Evolutionary conservation across 2,113 vertebrate genomes (phyloP), one percentile per base, ranked within the genome.

Genomic region (Actenoides lindsayi): DNA sequence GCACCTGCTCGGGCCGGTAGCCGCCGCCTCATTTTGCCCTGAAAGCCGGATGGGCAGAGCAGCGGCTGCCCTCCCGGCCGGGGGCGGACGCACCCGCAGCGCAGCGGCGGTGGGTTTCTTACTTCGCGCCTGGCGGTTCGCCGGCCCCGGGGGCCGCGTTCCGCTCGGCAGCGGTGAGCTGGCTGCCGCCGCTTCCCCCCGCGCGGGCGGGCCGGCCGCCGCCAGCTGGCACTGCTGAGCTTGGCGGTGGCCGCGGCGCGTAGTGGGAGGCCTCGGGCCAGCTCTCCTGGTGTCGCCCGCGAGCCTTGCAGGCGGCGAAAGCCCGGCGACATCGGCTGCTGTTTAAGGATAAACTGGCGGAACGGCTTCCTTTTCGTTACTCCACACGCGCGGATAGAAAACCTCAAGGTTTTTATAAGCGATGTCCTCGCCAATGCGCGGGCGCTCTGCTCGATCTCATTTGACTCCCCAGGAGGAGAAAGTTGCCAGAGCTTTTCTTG

Each of bases 211-310:
- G n/a, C n/a, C n/a, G 17, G 3, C 51, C 27, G 24, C 93, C 96
- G 0, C 8, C 16, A 18, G 96, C 68, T 27, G 94, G 94, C 94
- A 10, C 74, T 5, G 56, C 31, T 6, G 2, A 2, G 0, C 17
- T 8, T 1, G 46, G 1, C 21, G 5, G 5, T 2, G 73, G 5
- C 65, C 4, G 31, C 1, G 31, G 27, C 63, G 0, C 13, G 0
- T 9, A 9, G 3, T 44, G 11, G 77, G 23, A 6, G 14, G 2
- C 31, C 10, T 23, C 24, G 1, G 27, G 0, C 13, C 1, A 19
- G 3, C 28, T 3, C 9, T 16, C 2, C 20, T 1, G 39, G 1
- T 0, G 28, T 2, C 10, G 7, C 14, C 37, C 6, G 56, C 27
- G 1, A 8, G 82, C 53, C 42, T 13, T 2, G 53, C 16, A 0